Percentiles rank a stretch among this genome's conserved stretches.
Conservation (phyloP, 2,888 invertebrate genomes). For the Cataglyphis livida region DNA sequence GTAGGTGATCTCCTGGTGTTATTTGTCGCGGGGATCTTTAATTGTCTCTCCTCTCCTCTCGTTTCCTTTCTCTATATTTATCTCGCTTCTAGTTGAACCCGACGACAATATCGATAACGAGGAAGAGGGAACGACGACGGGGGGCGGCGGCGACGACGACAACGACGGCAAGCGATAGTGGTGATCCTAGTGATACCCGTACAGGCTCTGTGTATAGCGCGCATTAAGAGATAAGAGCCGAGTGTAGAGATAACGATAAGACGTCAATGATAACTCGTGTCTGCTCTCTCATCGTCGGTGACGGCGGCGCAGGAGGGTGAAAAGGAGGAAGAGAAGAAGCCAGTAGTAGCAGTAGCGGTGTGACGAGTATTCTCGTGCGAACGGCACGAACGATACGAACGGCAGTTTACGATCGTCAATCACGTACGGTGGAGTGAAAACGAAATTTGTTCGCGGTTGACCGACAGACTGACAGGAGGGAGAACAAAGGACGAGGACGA, state of each 20-base stretch:
- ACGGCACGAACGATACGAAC: constrained; percentile 29
- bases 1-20: constrained; percentile 62
- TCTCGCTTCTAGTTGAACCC: background rate
- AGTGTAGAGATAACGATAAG: constrained; percentile 73
- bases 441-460: background rate
- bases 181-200: constrained; percentile 49
- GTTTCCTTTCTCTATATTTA: background rate
- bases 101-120: constrained; percentile 10
- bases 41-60: background rate
- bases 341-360: background rate
- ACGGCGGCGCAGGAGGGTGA: constrained; percentile 40
- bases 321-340: background rate
- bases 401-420: background rate
- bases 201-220: constrained; percentile 43
- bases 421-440: constrained; percentile 22
- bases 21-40: constrained; percentile 35
- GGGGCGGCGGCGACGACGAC: constrained; percentile 19
- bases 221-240: constrained; percentile 62
- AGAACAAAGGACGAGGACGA: constrained; percentile 32
- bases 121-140: constrained; percentile 12
- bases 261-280: constrained; percentile 72
- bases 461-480: background rate
- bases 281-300: constrained; percentile 59
- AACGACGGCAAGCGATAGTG: constrained; percentile 10
- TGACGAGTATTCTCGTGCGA: constrained; percentile 27